A percentile compares a stretch with the other conserved stretches of the same genome.
Conservation (phyloP, 2,113 vertebrate genomes). For the Hippoglossus stenolepis region DNA sequence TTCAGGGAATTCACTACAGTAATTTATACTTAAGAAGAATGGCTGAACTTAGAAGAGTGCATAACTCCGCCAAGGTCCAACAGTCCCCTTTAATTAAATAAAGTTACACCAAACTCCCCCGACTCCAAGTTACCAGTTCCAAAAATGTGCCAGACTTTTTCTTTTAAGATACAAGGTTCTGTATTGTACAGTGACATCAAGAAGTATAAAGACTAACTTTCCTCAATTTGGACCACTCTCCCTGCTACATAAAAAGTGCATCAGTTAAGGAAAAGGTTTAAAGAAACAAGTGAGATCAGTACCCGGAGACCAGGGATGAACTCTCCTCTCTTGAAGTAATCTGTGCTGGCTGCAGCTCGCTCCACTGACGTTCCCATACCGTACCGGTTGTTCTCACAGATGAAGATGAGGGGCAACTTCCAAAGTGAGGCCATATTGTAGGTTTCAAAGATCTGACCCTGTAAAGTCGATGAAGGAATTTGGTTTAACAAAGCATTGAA, state of each 20-base stretch:
- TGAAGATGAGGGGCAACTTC: constrained; percentile 93
- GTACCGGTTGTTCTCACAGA: constrained; percentile 96
- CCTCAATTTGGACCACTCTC: too few species aligned
- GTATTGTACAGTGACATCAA: too few species aligned
- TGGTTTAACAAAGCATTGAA: not conserved
- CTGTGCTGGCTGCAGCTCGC: constrained; percentile 90
- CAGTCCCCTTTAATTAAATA: too few species aligned
- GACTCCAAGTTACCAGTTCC: too few species aligned
- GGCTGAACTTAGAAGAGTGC: too few species aligned
- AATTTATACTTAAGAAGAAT: not conserved
- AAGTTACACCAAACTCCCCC: too few species aligned
- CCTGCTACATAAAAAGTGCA: not conserved
- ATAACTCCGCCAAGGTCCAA: too few species aligned
- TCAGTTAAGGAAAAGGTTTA: not conserved
- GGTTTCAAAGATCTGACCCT: constrained; percentile 95
- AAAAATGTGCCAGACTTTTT: too few species aligned
- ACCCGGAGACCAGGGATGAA: constrained; percentile 92
- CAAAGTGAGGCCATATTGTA: constrained; percentile 96
- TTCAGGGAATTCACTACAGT: not conserved
- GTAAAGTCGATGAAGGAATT: constrained; percentile 6
- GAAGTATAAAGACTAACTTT: too few species aligned
- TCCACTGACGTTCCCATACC: constrained; percentile 93
- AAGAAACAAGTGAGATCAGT: not conserved
- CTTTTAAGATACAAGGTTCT: too few species aligned
- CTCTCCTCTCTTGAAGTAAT: constrained; percentile 92